Conservation (phyloP, 2,113 vertebrate species). For the Cottus gobio region DNA sequence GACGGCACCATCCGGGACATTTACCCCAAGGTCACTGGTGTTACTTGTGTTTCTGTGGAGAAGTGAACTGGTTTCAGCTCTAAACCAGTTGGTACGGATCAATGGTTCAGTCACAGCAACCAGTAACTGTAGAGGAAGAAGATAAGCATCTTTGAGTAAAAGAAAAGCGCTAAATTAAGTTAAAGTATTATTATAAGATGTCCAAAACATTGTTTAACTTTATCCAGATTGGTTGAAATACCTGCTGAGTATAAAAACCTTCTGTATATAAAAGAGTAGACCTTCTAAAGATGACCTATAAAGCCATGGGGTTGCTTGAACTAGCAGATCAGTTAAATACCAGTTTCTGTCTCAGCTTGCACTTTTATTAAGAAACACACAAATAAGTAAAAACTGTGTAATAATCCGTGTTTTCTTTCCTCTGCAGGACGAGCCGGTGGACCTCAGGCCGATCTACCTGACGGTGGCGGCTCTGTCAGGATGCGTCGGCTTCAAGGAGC, state of each 20-base stretch:
- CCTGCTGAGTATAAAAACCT: not conserved
- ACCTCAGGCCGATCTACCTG: constrained; percentile 76
- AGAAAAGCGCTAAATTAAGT: too few species aligned
- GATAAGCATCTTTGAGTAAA: too few species aligned
- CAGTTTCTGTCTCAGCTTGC: not conserved
- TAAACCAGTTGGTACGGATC: too few species aligned
- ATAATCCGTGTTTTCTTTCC: not conserved
- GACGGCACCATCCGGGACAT: constrained; percentile 66
- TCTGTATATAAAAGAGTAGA: not conserved
- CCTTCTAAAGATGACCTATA: not conserved
- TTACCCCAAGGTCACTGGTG: constrained; percentile 71
- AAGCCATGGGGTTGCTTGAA: too few species aligned
- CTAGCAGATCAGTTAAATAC: too few species aligned
- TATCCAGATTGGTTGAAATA: not conserved
- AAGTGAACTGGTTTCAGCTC: too few species aligned
- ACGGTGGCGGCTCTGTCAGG: constrained; percentile 69
- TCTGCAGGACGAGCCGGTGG: constrained; percentile 70
- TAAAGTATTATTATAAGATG: too few species aligned
- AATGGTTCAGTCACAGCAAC: not conserved
- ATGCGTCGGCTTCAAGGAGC: constrained; percentile 44
- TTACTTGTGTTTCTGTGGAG: too few species aligned
- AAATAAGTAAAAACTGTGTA: too few species aligned
- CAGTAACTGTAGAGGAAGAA: not conserved
- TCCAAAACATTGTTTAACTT: not conserved
- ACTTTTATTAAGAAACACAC: too few species aligned